Conservation (phyloP, 2,113 vertebrate species). For the Sphyrna mokarran region DNA sequence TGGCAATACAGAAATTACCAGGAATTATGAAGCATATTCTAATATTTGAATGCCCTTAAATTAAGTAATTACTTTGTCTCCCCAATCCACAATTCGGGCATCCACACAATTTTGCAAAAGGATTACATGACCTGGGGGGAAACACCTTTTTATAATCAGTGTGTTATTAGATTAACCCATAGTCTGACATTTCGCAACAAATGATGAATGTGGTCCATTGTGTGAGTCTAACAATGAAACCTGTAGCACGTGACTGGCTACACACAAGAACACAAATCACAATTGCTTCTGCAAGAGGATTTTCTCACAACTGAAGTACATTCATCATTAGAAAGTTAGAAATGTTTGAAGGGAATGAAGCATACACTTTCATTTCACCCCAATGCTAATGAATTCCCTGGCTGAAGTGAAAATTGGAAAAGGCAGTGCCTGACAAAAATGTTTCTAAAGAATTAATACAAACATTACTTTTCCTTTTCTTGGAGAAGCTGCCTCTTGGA, state of each 20-base stretch:
- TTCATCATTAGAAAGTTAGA: not conserved
- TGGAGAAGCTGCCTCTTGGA: not conserved
- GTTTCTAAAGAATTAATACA: not conserved
- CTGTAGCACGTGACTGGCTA: too few relatives aligned
- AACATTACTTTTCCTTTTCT: not conserved
- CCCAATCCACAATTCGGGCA: not conserved
- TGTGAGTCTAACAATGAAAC: not conserved
- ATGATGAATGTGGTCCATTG: not conserved
- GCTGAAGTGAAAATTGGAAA: not conserved
- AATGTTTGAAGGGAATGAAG: not conserved
- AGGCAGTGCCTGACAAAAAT: not conserved
- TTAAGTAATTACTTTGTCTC: not conserved
- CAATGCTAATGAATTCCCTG: not conserved
- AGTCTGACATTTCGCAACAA: not conserved
- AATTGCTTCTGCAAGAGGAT: not conserved
- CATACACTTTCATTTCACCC: not conserved
- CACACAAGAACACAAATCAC: not conserved
- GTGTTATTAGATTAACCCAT: not conserved
- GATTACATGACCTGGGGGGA: not conserved
- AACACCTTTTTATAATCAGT: not conserved
- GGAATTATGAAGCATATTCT: not conserved
- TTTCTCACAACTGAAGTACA: not conserved
- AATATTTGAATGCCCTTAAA: not conserved
- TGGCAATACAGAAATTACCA: not conserved
- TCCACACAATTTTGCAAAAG: not conserved